These are phyloP conservation scores for Scyliorhinus canicula DNA, from an alignment of 2,797 vertebrate genomes.

Conservation along the genomic window DNA sequence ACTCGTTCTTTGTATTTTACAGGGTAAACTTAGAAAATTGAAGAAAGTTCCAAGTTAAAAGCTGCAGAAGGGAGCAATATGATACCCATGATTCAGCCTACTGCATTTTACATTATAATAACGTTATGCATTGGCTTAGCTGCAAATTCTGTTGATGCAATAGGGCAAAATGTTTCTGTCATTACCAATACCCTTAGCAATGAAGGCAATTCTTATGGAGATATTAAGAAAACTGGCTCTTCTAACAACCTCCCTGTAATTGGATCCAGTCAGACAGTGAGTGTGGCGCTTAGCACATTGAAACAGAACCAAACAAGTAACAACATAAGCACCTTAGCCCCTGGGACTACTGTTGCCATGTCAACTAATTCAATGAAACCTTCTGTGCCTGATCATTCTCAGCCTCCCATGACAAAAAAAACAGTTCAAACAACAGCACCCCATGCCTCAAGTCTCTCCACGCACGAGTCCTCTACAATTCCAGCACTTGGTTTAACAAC, in stretches of 20 bases:
- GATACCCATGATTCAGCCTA: background rate
- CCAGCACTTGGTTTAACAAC: background rate
- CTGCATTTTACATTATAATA: background rate
- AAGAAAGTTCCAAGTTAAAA: background rate
- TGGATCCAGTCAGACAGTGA: background rate
- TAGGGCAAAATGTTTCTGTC: background rate
- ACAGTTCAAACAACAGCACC: background rate
- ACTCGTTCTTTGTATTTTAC: background rate
- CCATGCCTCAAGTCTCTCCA: background rate
- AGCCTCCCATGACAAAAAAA: background rate
- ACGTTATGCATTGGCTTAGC: background rate
- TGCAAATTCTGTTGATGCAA: background rate
- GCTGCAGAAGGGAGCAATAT: background rate
- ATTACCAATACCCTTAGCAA: background rate
- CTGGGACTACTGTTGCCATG: background rate
- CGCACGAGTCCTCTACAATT: background rate
- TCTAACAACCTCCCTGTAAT: no score
- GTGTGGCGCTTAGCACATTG: background rate
- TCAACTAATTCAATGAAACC: background rate
- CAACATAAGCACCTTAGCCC: background rate
- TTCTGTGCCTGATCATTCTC: background rate
- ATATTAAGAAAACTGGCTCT: background rate
- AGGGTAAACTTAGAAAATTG: slow-evolving; percentile 12
- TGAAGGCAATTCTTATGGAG: background rate
- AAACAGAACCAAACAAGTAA: background rate